Evolutionary conservation across 2,888 invertebrate genomes (phyloP).

Genomic region (Chaetoderma sp.): DNA sequence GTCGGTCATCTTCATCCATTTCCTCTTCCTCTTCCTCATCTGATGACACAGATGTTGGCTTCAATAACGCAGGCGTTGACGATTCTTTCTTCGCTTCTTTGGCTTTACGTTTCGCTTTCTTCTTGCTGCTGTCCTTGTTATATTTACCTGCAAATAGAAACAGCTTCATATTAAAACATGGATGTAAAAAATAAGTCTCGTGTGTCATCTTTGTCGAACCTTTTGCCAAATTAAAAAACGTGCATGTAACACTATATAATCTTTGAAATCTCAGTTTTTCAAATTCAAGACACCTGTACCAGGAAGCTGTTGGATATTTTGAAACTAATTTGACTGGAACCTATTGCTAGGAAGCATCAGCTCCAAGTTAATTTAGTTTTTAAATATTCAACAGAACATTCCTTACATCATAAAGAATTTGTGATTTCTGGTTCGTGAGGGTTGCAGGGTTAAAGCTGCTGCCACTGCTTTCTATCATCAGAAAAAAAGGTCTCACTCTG

Average conservation of each 20-base stretch:
- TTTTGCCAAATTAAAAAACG: background rate
- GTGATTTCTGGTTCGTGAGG: no score
- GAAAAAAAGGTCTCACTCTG: no score
- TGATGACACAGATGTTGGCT: conserved; percentile 33
- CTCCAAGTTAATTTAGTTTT: no score
- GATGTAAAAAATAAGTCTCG: background rate
- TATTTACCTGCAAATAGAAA: conserved; percentile 60
- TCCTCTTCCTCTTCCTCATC: conserved; percentile 49
- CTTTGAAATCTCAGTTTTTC: background rate
- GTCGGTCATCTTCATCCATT: background rate
- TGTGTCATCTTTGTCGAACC: background rate
- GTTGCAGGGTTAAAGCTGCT: no score
- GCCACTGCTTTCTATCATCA: no score
- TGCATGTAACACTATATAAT: background rate
- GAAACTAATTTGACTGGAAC: no score
- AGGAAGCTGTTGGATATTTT: no score
- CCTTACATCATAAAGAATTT: no score
- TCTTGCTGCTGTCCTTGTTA: conserved; percentile 58
- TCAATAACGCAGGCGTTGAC: background rate
- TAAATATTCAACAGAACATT: no score
- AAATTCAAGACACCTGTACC: no score
- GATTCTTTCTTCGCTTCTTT: no score
- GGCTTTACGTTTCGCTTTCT: conserved; percentile 1
- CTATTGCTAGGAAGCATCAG: no score
- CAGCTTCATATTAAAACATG: background rate